phyloP scores from a whole-genome alignment of 2,797 vertebrate species.

The Pseudotriccus pelzelni region DNA sequence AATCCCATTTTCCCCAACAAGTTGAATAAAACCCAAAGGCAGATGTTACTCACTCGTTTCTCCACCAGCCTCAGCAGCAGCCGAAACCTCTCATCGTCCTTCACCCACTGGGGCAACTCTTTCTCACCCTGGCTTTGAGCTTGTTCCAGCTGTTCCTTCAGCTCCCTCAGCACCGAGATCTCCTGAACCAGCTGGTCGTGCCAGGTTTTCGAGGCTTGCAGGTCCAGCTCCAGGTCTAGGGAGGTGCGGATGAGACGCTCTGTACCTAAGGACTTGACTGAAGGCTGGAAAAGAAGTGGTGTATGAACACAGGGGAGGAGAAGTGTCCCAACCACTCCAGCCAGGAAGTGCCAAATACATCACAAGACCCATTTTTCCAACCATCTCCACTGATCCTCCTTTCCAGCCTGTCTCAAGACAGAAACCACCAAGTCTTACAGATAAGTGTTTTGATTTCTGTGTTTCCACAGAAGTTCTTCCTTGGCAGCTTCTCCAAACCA shows the following conservation, averaged over 20 bases:
- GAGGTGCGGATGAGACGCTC: constrained; percentile 88
- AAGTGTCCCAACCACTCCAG: background rate
- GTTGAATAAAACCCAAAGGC: background rate
- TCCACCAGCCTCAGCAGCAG: constrained; percentile 89
- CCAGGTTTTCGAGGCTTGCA: constrained; percentile 92
- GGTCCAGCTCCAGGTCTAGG: constrained; percentile 92
- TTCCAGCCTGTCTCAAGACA: background rate
- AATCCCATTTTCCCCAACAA: background rate
- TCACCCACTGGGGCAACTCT: constrained; percentile 86
- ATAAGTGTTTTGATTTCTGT: background rate
- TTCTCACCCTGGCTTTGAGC: constrained; percentile 87
- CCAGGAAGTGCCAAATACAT: background rate
- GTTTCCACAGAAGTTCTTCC: background rate
- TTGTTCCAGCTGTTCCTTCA: constrained; percentile 89
- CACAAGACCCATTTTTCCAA: background rate
- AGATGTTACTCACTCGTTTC: constrained; percentile 80
- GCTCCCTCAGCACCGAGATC: constrained; percentile 86
- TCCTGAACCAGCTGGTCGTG: constrained; percentile 89
- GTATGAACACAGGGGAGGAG: background rate
- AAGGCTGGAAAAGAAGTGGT: constrained; percentile 58
- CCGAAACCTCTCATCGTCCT: constrained; percentile 90
- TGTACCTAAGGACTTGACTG: constrained; percentile 65
- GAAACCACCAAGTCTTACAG: background rate
- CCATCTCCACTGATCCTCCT: background rate
- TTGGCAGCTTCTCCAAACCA: background rate